Conservation (phyloP, 1,140 invertebrate genomes). For the Dinothrombium tinctorium region DNA sequence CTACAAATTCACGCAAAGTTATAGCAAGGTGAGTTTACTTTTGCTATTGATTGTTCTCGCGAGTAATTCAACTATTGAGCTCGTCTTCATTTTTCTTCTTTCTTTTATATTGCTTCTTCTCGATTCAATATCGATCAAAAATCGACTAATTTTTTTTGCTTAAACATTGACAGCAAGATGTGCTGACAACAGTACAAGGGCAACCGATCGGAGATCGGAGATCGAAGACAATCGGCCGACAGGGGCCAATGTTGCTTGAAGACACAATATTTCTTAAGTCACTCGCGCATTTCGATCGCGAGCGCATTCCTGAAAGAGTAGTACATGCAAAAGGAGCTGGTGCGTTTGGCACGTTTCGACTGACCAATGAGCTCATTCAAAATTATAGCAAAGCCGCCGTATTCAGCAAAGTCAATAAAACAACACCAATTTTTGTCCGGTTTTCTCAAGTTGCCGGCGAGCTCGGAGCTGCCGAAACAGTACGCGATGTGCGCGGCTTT, state of each 20-base stretch:
- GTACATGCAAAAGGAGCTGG: conserved; percentile 92
- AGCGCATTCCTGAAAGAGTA: conserved; percentile 86
- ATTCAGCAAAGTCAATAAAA: conserved; percentile 57
- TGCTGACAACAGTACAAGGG: too few species aligned
- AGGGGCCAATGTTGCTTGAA: conserved; percentile 63
- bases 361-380: conserved; percentile 36
- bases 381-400: conserved; percentile 57
- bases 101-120: too few species aligned
- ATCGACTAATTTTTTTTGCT: too few species aligned
- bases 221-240: conserved; percentile 65
- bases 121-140: too few species aligned
- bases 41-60: too few species aligned
- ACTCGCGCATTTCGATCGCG: conserved; percentile 60
- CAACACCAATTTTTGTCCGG: conserved; percentile 48
- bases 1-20: too few species aligned
- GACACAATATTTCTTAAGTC: conserved; percentile 67
- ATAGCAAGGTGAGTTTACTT: too few species aligned
- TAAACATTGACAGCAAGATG: too few species aligned
- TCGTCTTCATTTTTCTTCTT: too few species aligned
- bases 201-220: too few species aligned
- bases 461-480: conserved; percentile 66
- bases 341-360: conserved; percentile 89
- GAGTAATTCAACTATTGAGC: too few species aligned
- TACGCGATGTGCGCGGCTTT: conserved; percentile 73
- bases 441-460: conserved; percentile 74